Evolutionary conservation across 1,140 invertebrate species (phyloP), one percentile per base, ranked within the genome.

Genomic region (Drosophila hydei): DNA sequence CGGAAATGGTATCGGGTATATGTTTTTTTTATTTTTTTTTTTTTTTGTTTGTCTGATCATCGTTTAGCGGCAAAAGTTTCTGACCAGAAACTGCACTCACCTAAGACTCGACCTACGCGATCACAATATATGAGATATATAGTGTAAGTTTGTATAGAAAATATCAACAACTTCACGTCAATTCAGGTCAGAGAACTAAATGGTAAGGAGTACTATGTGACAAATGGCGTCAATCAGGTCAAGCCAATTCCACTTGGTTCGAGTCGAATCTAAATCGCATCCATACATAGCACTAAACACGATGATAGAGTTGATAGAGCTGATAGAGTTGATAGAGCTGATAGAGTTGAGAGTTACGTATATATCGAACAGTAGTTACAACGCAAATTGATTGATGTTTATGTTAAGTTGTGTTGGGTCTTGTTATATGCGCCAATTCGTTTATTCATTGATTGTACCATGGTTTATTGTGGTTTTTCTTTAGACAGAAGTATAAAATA

Each of bases 281-380:
- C 76, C 80, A 85, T 55, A 65, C 68, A 79, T 61, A 84, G 7
- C 51, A 61, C 58, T 67, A 67, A 21, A 43, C 43, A 71, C 59
- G 63, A 50, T 63, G 52, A 52, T 63, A 7, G 18, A 45, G 25
- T 38, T 25, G 18, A 40, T 40, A 40, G 7, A 30, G 27, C 14
- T 40, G 12, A 40, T 40, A 14, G 36, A n/a, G n/a, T 3, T 11
- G 11, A 38, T 38, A 11, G 36, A 38, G 36, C 12, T 38, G 3
- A 6, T 38, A 12, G 30, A 33, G 33, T 36, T 23, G 12, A 47
- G 18, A 60, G 27, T 43, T 50, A 43, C 18, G 56, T 54, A 14
- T 40, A 45, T 47, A 55, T 60, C 74, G 61, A 33, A 33, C 30
- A 11, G 30, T 3, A 33, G 30, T 33, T 45, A 64, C 23, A 19